These are phyloP conservation scores for Agrenia bidenticulata DNA, from an alignment of 2,888 invertebrate species.

Conservation along the genomic window DNA sequence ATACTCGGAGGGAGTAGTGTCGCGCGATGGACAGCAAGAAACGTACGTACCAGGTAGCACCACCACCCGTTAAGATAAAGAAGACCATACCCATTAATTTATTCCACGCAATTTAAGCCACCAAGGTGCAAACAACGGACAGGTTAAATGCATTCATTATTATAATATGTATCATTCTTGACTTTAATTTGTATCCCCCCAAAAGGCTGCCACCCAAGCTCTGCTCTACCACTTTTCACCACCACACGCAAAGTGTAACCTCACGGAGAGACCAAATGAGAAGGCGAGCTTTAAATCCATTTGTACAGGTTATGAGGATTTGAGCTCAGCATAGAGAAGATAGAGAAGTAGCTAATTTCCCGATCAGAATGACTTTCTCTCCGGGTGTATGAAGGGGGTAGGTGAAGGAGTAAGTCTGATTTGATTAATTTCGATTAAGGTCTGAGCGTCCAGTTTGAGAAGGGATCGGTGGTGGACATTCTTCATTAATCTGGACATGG, in stretches of 20 bases:
- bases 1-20: too few relatives aligned
- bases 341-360: neutral
- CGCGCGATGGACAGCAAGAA: too few relatives aligned
- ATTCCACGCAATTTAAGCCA: slow-evolving; percentile 18
- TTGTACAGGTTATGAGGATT: too few relatives aligned
- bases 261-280: too few relatives aligned
- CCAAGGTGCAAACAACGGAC: slow-evolving; percentile 18
- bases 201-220: too few relatives aligned
- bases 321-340: neutral
- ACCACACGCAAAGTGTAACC: too few relatives aligned
- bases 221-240: too few relatives aligned
- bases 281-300: too few relatives aligned
- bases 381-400: neutral
- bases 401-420: slow-evolving; percentile 33
- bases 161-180: slow-evolving; percentile 22
- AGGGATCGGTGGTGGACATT: slow-evolving; percentile 48
- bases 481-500: slow-evolving; percentile 53
- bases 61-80: slow-evolving; percentile 18
- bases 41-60: slow-evolving; percentile 15
- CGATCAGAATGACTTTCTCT: too few relatives aligned
- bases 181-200: neutral
- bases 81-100: slow-evolving; percentile 18
- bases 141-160: slow-evolving; percentile 23
- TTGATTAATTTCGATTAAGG: slow-evolving; percentile 53
- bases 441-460: slow-evolving; percentile 37